Conservation (phyloP, 2,797 vertebrate genomes). For the Pseudopleuronectes americanus region DNA sequence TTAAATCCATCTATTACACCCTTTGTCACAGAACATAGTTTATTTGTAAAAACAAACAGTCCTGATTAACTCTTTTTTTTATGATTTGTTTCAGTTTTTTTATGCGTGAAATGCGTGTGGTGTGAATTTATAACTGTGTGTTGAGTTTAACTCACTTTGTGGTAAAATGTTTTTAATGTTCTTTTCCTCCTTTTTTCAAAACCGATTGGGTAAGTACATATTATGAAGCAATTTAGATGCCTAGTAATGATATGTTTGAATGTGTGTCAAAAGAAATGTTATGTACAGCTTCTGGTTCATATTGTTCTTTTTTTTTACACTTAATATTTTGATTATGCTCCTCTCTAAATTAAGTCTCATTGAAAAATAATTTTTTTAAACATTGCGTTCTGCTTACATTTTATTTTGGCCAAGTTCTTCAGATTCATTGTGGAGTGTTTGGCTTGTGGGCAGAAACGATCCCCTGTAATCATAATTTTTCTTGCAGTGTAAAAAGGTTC, state of each 20-base stretch:
- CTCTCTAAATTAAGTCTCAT: conserved; percentile 71
- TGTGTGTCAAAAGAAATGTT: conserved; percentile 66
- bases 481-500: conserved; percentile 35
- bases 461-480: conserved; percentile 60
- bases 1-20: conserved; percentile 43
- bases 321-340: conserved; percentile 65
- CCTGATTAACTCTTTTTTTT: conserved; percentile 65
- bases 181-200: conserved; percentile 4
- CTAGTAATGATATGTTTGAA: conserved; percentile 65
- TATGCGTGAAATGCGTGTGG: conserved; percentile 67
- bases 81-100: conserved; percentile 66
- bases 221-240: conserved; percentile 61
- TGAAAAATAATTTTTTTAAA: conserved; percentile 45
- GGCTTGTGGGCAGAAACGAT: conserved; percentile 51
- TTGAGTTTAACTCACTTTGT: conserved; percentile 64
- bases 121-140: conserved; percentile 68
- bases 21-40: conserved; percentile 55
- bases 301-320: conserved; percentile 58
- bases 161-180: conserved; percentile 40
- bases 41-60: conserved; percentile 62
- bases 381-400: conserved; percentile 26
- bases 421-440: conserved; percentile 56
- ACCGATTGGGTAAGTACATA: conserved; percentile 54
- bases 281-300: conserved; percentile 74
- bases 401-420: conserved; percentile 44